phyloP scores from a whole-genome alignment of 2,113 vertebrate genomes.

The Platichthys flesus region DNA sequence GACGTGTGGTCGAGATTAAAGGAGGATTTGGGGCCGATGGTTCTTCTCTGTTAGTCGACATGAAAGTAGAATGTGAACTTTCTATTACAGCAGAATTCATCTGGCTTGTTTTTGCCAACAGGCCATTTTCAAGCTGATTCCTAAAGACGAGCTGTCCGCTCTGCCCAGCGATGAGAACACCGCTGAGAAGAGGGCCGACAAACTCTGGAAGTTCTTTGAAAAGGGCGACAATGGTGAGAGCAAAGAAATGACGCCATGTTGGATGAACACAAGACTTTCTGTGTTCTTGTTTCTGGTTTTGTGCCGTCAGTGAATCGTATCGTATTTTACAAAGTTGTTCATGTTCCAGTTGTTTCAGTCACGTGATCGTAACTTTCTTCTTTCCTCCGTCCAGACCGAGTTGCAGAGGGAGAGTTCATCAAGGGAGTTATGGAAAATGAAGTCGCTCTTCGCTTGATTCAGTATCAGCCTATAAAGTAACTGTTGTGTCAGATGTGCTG shows the following conservation, averaged over 20 bases:
- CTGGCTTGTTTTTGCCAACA: constrained; percentile 19
- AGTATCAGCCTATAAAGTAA: constrained; percentile 68
- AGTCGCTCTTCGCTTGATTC: constrained; percentile 71
- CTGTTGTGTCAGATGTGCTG: neutral
- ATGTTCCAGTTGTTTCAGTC: neutral
- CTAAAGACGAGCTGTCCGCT: constrained; percentile 48
- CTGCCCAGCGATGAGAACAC: constrained; percentile 76
- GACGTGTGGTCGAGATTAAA: constrained; percentile 16
- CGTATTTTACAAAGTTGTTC: too few relatives aligned
- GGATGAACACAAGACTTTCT: too few relatives aligned
- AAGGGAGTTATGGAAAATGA: constrained; percentile 71
- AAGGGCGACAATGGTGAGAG: constrained; percentile 75
- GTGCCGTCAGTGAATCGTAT: too few relatives aligned
- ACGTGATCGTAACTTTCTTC: neutral
- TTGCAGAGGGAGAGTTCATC: constrained; percentile 79
- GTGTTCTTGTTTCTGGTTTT: too few relatives aligned
- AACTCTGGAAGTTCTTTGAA: constrained; percentile 76
- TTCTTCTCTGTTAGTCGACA: neutral
- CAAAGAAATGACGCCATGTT: neutral
- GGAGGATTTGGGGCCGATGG: neutral
- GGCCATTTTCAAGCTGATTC: constrained; percentile 80
- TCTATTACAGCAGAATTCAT: neutral
- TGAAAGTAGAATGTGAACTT: neutral
- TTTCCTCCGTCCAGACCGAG: constrained; percentile 54
- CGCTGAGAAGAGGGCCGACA: constrained; percentile 75